Evolutionary conservation across 1,140 invertebrate genomes (phyloP).

Genomic region (Xylocopa sonorina): DNA sequence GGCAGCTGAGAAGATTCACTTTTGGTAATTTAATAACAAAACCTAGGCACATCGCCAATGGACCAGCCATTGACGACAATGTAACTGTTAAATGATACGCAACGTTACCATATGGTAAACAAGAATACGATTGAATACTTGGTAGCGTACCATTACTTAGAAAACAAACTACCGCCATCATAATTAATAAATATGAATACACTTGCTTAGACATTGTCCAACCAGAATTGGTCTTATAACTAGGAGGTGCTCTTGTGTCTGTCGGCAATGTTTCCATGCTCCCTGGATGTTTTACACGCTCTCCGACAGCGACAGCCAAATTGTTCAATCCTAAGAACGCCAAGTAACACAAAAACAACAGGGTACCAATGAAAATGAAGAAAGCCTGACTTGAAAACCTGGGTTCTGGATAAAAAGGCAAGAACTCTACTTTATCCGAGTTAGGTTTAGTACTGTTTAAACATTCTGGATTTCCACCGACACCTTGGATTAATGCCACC

Average conservation of each 20-base stretch:
- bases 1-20: slow-evolving; percentile 82
- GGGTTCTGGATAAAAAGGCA: slow-evolving; percentile 81
- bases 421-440: slow-evolving; percentile 59
- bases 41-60: slow-evolving; percentile 90
- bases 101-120: slow-evolving; percentile 91
- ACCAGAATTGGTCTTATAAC: slow-evolving; percentile 75
- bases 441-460: slow-evolving; percentile 68
- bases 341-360: slow-evolving; percentile 84
- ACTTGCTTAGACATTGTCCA: slow-evolving; percentile 76
- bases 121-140: slow-evolving; percentile 93
- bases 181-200: slow-evolving; percentile 82
- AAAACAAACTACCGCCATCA: slow-evolving; percentile 84
- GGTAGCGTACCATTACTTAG: slow-evolving; percentile 91
- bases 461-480: slow-evolving; percentile 86
- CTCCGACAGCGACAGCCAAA: slow-evolving; percentile 67
- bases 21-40: slow-evolving; percentile 87
- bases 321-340: slow-evolving; percentile 84
- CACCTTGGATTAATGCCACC: slow-evolving; percentile 92
- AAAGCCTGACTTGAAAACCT: slow-evolving; percentile 86
- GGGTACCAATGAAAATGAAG: slow-evolving; percentile 86
- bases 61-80: slow-evolving; percentile 92
- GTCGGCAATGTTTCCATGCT: slow-evolving; percentile 76
- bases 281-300: slow-evolving; percentile 73
- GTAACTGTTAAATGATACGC: slow-evolving; percentile 93
- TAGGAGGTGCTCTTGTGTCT: slow-evolving; percentile 75